Conservation (phyloP, 2,797 vertebrate species). For the Pseudochromis fuscus region DNA sequence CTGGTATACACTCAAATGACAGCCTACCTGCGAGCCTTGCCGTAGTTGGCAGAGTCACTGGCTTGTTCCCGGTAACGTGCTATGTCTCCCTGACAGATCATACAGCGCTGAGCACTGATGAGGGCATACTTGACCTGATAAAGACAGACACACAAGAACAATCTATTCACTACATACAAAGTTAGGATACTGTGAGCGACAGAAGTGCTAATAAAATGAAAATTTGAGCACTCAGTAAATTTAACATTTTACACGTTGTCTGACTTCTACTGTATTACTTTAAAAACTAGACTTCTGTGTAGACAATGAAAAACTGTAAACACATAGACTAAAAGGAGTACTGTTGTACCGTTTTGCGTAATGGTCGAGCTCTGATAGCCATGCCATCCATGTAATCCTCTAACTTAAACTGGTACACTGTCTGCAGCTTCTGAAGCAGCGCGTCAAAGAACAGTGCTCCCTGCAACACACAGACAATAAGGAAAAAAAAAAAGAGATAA, state of each 20-base stretch:
- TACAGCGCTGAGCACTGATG: slow-evolving; percentile 96
- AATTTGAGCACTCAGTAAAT: neutral
- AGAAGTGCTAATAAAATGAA: neutral
- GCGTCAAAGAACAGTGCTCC: slow-evolving; percentile 93
- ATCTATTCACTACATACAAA: too few species aligned
- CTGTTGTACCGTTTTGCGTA: slow-evolving; percentile 90
- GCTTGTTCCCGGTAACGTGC: slow-evolving; percentile 97
- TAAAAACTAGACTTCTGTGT: neutral
- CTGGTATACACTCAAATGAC: neutral
- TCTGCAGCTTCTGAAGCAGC: slow-evolving; percentile 94
- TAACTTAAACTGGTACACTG: slow-evolving; percentile 94
- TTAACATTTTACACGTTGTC: neutral
- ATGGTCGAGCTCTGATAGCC: slow-evolving; percentile 93
- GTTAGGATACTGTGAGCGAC: too few species aligned
- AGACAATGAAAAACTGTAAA: slow-evolving; percentile 1
- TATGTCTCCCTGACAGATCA: slow-evolving; percentile 98
- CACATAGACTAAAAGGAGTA: slow-evolving; percentile 6
- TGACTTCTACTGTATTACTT: neutral
- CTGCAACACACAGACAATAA: slow-evolving; percentile 75
- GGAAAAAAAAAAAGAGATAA: too few species aligned
- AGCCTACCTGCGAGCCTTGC: slow-evolving; percentile 95
- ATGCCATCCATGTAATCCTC: slow-evolving; percentile 98
- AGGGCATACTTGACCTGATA: slow-evolving; percentile 96
- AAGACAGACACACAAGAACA: neutral
- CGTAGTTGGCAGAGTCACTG: slow-evolving; percentile 95